Conservation (phyloP, 2,797 vertebrate genomes). For the Scomberomorus guttatus region DNA sequence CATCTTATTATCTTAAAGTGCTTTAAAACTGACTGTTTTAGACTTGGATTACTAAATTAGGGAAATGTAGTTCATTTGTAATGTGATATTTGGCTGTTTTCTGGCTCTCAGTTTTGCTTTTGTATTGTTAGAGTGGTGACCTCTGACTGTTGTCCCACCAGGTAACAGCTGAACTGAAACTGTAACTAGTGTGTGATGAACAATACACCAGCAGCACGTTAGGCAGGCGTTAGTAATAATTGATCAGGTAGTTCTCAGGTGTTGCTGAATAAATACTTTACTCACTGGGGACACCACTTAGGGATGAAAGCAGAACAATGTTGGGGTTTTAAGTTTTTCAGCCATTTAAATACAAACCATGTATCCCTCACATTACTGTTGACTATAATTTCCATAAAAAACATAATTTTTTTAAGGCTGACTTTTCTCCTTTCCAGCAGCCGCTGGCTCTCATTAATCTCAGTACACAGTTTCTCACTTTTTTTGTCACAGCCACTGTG, state of each 20-base stretch:
- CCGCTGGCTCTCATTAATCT: no score
- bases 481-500: no score
- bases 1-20: no score
- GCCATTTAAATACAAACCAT: not conserved
- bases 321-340: accelerated
- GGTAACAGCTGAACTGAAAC: slow-evolving; percentile 10
- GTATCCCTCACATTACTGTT: not conserved
- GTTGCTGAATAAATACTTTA: slow-evolving; percentile 46
- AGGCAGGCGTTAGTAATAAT: slow-evolving; percentile 56
- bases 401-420: no score
- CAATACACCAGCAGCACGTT: not conserved
- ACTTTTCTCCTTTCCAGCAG: no score
- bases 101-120: no score
- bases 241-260: slow-evolving; percentile 62
- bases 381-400: not conserved
- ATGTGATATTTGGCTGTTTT: no score
- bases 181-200: slow-evolving; percentile 18
- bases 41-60: no score
- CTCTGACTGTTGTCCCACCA: not conserved
- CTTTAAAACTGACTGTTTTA: no score
- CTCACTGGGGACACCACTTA: not conserved
- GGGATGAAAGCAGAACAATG: not conserved
- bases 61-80: no score
- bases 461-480: no score
- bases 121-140: not conserved